Conservation (phyloP, 2,797 vertebrate genomes). For the Arrhamphus sclerolepis region DNA sequence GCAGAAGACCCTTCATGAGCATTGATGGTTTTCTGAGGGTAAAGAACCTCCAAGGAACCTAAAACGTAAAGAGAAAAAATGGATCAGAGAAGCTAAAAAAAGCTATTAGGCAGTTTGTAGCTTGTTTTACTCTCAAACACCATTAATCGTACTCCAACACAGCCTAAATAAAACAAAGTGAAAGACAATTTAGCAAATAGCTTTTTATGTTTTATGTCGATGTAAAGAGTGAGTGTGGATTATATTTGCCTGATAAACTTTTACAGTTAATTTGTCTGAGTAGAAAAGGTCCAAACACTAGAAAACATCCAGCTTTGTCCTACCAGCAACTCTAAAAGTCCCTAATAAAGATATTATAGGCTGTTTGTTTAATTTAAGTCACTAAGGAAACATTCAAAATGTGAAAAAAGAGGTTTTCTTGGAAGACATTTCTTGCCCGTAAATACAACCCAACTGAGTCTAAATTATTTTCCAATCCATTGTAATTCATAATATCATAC, state of each 20-base stretch:
- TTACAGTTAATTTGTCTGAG: neutral
- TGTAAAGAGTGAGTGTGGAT: too few species aligned
- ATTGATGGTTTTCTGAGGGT: rapidly evolving
- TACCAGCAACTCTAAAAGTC: too few species aligned
- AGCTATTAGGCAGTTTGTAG: neutral
- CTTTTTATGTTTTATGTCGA: too few species aligned
- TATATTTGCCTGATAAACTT: neutral
- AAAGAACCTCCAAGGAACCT: slow-evolving; percentile 5
- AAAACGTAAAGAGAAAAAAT: neutral
- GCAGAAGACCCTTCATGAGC: slow-evolving; percentile 20
- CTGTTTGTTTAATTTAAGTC: neutral
- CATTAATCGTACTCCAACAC: too few species aligned
- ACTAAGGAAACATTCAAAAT: neutral
- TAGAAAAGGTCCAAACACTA: neutral
- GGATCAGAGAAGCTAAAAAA: neutral
- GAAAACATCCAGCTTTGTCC: neutral
- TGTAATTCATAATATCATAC: too few species aligned
- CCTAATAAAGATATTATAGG: too few species aligned
- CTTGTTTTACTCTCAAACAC: neutral
- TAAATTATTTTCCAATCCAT: too few species aligned
- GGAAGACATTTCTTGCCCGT: too few species aligned
- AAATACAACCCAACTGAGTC: too few species aligned
- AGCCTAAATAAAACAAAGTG: too few species aligned
- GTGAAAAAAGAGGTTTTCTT: too few species aligned
- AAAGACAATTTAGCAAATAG: too few species aligned